phyloP scores from a whole-genome alignment of 2,797 vertebrate genomes.

The Podarcis lilfordi region DNA sequence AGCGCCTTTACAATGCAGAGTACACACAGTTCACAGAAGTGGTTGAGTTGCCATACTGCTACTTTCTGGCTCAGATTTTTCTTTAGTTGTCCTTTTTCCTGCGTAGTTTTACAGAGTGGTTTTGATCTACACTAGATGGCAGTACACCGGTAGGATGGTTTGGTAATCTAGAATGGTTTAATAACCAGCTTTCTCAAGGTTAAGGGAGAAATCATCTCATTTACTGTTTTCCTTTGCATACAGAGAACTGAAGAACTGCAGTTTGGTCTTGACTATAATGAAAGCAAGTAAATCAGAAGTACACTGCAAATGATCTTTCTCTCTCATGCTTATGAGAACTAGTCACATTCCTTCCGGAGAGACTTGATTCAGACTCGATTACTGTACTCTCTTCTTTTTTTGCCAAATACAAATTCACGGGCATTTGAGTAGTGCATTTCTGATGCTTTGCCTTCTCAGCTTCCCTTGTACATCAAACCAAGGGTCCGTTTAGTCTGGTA shows the following conservation, averaged over 20 bases:
- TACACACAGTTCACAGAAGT: background rate
- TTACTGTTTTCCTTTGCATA: conserved; percentile 43
- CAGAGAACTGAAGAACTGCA: conserved; percentile 35
- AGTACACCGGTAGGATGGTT: conserved; percentile 57
- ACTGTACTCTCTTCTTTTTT: too few species aligned
- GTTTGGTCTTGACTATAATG: conserved; percentile 24
- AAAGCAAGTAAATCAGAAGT: conserved; percentile 17
- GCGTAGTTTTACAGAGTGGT: conserved; percentile 53
- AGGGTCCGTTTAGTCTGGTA: background rate
- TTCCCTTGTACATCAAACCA: background rate
- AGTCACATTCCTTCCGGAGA: conserved; percentile 8
- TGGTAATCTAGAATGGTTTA: conserved; percentile 32
- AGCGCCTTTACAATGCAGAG: background rate
- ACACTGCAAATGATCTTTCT: background rate
- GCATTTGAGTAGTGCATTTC: background rate
- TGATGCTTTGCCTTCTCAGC: background rate
- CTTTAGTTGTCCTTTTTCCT: background rate
- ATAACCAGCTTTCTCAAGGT: conserved; percentile 46
- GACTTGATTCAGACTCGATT: background rate
- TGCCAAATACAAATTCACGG: background rate
- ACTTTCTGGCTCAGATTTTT: background rate
- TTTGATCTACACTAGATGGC: conserved; percentile 68
- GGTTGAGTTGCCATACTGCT: conserved; percentile 8
- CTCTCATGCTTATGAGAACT: conserved; percentile 2
- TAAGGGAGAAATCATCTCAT: conserved; percentile 35